phyloP scores from a whole-genome alignment of 2,888 invertebrate genomes.

The Imbricaverruca yamaguchii region DNA sequence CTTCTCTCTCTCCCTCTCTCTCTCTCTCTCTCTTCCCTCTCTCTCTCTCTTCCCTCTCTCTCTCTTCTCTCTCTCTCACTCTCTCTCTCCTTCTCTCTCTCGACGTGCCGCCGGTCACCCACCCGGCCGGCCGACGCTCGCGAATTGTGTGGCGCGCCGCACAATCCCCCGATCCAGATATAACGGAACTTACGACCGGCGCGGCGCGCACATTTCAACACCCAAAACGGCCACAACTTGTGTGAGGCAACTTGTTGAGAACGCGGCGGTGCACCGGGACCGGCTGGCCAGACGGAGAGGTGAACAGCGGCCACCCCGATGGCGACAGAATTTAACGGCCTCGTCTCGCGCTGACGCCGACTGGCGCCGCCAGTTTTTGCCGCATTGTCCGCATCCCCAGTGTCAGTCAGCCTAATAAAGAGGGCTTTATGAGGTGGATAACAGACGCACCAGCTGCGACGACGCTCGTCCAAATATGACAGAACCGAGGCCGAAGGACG shows the following conservation, averaged over 20 bases:
- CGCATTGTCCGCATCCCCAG: neutral
- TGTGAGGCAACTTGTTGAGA: neutral
- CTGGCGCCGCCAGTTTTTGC: neutral
- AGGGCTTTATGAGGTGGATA: neutral
- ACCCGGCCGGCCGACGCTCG: too few species aligned
- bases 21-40: too few species aligned
- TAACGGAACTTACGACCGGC: neutral
- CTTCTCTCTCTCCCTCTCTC: too few species aligned
- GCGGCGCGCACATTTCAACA: neutral
- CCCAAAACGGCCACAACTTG: neutral
- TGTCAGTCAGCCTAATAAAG: neutral
- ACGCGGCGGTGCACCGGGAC: neutral
- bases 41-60: too few species aligned
- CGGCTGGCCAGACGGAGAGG: too few species aligned
- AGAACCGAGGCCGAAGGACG: too few species aligned
- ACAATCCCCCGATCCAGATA: neutral
- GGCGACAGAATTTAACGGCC: neutral
- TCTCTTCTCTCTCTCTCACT: too few species aligned
- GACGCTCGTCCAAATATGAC: neutral
- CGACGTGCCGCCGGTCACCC: too few species aligned
- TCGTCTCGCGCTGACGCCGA: neutral
- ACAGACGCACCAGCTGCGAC: neutral
- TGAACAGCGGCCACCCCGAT: neutral
- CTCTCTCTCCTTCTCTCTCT: too few species aligned
- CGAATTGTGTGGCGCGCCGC: neutral